Base-by-base conservation (phyloP, 2,113 vertebrate genomes). In the Sakesphorus luctuosus region DNA sequence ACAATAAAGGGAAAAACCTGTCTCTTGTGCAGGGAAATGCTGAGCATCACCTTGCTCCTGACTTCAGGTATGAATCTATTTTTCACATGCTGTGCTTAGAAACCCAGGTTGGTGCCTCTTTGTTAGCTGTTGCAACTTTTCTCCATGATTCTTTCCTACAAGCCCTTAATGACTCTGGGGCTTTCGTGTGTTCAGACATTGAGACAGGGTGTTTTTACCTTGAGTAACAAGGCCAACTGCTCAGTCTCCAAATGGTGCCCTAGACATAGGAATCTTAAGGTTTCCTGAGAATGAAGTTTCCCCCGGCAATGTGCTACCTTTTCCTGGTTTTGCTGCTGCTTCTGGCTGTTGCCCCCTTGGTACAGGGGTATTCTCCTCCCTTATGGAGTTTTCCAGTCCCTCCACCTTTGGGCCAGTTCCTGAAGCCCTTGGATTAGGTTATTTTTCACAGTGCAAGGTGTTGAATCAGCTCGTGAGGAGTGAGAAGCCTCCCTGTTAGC, bases 11-110 rank as follows among this genome's bases (percentile, higher is more conserved):
- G 61, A 71, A 47, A 88, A 76, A 69, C 11, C 10, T 82, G 47
- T 3, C 33, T 18, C 6, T 53, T 63, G 50, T 55, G 18, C 20
- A 26, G 21, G 13, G 13, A 21, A 46, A 18, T n/a, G 24, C 36
- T 49, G 25, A 87, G 7, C 18, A 13, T 10, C 26, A 2, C 7
- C 13, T 46, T 40, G 14, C 25, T 63, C 15, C 46, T 20, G 29
- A 46, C 19, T 31, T 76, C 9, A 50, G 0, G 0, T 26, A 13
- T 0, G 8, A 47, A 87, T 7, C 17, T 24, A 4, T 38, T 88
- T 90, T 93, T 71, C 52, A 53, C 7, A 69, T 47, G 3, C 4
- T 80, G 16, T 68, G 9, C 14, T 35, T 33, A 20, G 53, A 67
- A 36, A 66, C 24, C 65, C 10, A 0, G 0, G 18, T 49, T 18